Conservation (phyloP, 30 jellyfish, hydroid and myxozoan genomes). For the Hydra vulgaris region DNA sequence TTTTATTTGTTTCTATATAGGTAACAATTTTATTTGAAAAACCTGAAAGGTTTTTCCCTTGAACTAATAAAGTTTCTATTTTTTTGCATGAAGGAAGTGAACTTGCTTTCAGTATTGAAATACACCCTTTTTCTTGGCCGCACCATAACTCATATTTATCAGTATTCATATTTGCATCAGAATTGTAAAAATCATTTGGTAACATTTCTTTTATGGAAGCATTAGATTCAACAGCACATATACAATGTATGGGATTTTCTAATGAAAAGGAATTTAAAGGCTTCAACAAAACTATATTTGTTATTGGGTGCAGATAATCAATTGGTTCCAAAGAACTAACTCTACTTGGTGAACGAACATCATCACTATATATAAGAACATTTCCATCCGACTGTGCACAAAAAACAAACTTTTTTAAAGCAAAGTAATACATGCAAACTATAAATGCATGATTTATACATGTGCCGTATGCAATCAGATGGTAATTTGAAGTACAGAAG, state of each 20-base stretch:
- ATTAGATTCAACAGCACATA: neutral
- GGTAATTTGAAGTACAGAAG: conserved; percentile 59
- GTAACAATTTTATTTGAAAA: neutral
- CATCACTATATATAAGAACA: neutral
- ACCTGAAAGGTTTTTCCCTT: neutral
- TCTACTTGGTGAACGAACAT: neutral
- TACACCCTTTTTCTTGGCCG: neutral
- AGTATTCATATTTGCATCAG: neutral
- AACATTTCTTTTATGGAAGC: neutral
- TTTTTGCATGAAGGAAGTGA: neutral
- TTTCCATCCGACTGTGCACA: neutral
- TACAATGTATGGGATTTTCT: neutral
- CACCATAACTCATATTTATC: neutral
- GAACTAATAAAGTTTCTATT: neutral
- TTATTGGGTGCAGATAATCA: neutral
- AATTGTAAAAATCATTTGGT: neutral
- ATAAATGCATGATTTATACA: conserved; percentile 41
- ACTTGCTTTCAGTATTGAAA: neutral
- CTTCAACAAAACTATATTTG: neutral
- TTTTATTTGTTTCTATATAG: neutral
- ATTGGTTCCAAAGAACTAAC: neutral
- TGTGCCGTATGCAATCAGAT: conserved; percentile 66
- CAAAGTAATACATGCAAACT: neutral
- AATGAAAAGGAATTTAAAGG: neutral
- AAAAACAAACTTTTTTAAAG: neutral